Evolutionary conservation across 2,113 vertebrate genomes (phyloP).

Genomic region (Dendrocopos noguchii): DNA sequence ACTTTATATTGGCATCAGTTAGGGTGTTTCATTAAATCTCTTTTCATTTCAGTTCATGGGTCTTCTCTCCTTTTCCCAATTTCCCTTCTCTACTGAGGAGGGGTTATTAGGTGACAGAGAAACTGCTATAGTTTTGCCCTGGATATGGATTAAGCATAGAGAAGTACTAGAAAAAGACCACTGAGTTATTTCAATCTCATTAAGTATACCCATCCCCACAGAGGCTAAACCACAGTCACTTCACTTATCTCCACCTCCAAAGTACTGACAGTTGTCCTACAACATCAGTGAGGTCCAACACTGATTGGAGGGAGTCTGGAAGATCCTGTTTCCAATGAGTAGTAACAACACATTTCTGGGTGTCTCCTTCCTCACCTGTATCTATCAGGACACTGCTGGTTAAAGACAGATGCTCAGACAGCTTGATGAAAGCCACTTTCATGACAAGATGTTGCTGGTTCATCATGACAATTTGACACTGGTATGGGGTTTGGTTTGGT

Average conservation of each 20-base stretch:
- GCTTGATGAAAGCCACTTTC: not conserved
- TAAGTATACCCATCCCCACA: not conserved
- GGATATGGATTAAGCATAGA: no score
- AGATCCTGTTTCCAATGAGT: slow-evolving; percentile 21
- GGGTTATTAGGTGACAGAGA: no score
- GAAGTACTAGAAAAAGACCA: not conserved
- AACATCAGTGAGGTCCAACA: not conserved
- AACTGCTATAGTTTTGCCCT: no score
- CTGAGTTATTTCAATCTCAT: not conserved
- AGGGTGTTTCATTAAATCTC: no score
- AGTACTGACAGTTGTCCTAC: not conserved
- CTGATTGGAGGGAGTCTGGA: not conserved
- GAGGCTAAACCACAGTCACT: not conserved
- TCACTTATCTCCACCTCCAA: not conserved
- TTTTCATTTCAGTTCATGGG: no score
- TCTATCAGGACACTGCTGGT: not conserved
- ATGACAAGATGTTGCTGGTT: not conserved
- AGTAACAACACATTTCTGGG: not conserved
- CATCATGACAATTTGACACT: not conserved
- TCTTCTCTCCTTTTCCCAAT: no score
- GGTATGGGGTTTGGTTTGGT: not conserved
- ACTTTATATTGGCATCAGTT: no score
- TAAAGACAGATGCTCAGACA: not conserved
- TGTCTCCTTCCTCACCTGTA: not conserved
- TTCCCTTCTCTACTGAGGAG: no score